phyloP scores from a whole-genome alignment of 2,888 invertebrate genomes.

The Nasonovia ribisnigri region DNA sequence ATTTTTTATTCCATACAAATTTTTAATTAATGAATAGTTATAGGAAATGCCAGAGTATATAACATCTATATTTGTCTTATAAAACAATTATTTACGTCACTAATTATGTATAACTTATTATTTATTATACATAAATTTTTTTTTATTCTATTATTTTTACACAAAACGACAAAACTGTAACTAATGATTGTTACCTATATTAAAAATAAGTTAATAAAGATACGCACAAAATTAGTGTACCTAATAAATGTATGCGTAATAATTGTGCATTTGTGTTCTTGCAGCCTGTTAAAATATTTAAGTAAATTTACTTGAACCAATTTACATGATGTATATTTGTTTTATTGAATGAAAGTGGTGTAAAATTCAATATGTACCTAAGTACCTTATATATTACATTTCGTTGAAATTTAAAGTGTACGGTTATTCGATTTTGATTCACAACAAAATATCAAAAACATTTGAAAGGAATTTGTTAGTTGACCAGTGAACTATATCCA shows the following conservation, averaged over 20 bases:
- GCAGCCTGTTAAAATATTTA: background rate
- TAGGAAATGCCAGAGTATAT: background rate
- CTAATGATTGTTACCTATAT: background rate
- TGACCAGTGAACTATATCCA: no score
- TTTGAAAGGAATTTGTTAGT: no score
- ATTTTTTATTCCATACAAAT: background rate
- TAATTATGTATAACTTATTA: background rate
- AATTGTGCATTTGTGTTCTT: background rate
- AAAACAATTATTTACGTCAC: background rate
- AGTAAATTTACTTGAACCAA: background rate
- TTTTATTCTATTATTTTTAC: background rate
- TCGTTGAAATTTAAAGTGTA: no score
- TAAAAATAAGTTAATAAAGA: background rate
- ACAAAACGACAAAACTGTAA: background rate
- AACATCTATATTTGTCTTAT: background rate
- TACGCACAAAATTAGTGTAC: background rate
- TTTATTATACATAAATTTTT: background rate
- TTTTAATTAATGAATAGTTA: background rate
- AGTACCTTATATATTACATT: no score
- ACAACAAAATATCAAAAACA: no score
- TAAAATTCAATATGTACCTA: background rate
- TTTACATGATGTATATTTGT: background rate
- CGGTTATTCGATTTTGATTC: no score
- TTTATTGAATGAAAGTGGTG: background rate
- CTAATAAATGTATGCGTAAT: background rate